Evolutionary conservation across 2,797 vertebrate species (phyloP).

Genomic region (Pangasius djambal): DNA sequence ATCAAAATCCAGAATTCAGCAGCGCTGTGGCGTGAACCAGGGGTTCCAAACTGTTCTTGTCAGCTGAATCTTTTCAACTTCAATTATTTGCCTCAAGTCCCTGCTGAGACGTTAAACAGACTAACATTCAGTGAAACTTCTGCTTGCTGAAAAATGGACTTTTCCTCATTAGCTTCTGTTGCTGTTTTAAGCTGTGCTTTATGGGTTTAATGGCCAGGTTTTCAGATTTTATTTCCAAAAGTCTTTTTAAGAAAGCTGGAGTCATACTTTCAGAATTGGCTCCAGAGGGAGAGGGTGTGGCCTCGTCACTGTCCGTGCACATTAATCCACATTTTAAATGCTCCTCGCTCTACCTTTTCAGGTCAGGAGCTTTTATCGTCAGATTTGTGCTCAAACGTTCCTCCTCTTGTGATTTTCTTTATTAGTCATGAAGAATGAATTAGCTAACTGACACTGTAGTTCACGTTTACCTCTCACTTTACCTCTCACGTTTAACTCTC

Average conservation of each 20-base stretch:
- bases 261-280: not conserved
- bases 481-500: too few relatives aligned
- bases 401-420: not conserved
- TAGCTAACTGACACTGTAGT: too few relatives aligned
- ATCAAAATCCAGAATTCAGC: not conserved
- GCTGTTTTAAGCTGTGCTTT: not conserved
- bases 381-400: not conserved
- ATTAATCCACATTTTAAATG: not conserved
- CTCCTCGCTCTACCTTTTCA: not conserved
- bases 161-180: not conserved
- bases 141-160: not conserved
- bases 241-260: not conserved
- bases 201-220: not conserved
- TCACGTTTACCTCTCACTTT: too few relatives aligned
- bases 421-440: not conserved
- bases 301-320: not conserved
- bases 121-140: not conserved
- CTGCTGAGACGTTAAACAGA: not conserved
- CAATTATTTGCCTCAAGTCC: not conserved
- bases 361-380: not conserved
- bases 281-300: not conserved
- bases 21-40: not conserved
- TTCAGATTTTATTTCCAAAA: not conserved
- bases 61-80: not conserved
- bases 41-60: not conserved